A percentile compares a stretch with the other conserved stretches of the same genome.
phyloP scores from a whole-genome alignment of 1,140 invertebrate species.

The Cyrtorhinus lividipennis region DNA sequence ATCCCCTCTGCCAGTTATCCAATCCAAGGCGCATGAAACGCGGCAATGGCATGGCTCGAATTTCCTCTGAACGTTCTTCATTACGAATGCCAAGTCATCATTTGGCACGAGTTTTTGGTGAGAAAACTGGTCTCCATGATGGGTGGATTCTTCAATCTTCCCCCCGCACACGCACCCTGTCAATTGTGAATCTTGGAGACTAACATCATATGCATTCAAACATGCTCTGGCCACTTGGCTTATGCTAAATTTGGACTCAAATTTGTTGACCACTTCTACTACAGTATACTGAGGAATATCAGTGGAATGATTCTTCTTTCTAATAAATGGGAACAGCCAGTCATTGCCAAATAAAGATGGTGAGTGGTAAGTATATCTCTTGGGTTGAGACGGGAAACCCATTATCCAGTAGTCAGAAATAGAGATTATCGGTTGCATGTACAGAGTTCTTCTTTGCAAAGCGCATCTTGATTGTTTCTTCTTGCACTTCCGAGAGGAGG shows the following conservation, averaged over 20 bases:
- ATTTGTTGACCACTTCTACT: background rate
- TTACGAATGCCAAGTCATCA: slow-evolving; percentile 18
- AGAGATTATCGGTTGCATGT: background rate
- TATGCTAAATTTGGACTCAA: background rate
- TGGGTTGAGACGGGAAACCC: background rate
- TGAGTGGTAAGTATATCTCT: background rate
- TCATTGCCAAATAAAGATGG: background rate
- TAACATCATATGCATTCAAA: background rate
- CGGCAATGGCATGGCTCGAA: background rate
- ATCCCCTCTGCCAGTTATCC: slow-evolving; percentile 1
- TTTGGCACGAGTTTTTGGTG: too few relatives aligned
- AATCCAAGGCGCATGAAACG: background rate
- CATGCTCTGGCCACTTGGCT: background rate
- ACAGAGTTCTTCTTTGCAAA: background rate
- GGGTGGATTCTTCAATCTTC: background rate
- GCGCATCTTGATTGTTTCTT: background rate
- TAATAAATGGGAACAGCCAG: background rate
- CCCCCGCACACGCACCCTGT: background rate
- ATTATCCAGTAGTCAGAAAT: background rate
- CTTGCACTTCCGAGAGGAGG: background rate
- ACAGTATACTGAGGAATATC: background rate
- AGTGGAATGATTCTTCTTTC: background rate
- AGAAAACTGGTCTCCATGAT: too few relatives aligned
- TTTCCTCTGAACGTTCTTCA: background rate
- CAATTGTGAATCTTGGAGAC: background rate